Base-by-base conservation (phyloP, 2,113 vertebrate genomes). In the Oreocharis arfaki region DNA sequence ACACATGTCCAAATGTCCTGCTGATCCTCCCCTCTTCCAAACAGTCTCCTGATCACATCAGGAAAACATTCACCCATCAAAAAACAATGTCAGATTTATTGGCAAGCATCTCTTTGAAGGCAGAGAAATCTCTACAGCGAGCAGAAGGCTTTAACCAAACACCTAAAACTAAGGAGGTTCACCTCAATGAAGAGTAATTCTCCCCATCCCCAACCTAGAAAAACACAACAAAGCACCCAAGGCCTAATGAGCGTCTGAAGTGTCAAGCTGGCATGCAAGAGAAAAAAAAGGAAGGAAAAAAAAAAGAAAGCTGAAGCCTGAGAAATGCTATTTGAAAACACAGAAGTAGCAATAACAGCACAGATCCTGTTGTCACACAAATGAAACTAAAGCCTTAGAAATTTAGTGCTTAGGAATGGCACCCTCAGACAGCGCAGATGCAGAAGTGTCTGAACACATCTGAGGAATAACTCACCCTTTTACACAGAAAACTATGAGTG, bases 261-360 rank as follows among this genome's bases (percentile, higher is more conserved):
- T 10, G 35, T n/a, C 39, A 84, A 70, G 61, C 1, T 64, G 32
- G n/a, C 22, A 41, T 0, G 17, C 4, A 65, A 57, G 5, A 5
- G 1, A 0, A 3, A 44, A 32, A 35, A n/a, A n/a, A n/a, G n/a
- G n/a, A n/a, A 12, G 39, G 19, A 6, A 11, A 24, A 12, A 47
- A n/a, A 17, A 27, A 30, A 23, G 23, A 42, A 22, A 7, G 10
- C n/a, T 68, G 41, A 90, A 55, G 55, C 9, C 20, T 41, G 20
- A 82, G 59, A 49, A 86, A 80, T 24, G 14, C 42, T 60, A 83
- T 64, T 83, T 90, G 60, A 92, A 91, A 97, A 94, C 42, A 93
- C 94, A 96, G 74, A 94, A 96, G 68, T 53, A 63, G 44, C 65
- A 78, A 22, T 56, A 68, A 77, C 44, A 87, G 59, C 57, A 53